A percentile compares a stretch with the other conserved stretches of the same genome.
phyloP scores from a whole-genome alignment of 2,888 invertebrate species.

The Dicranocentrus wangi region DNA sequence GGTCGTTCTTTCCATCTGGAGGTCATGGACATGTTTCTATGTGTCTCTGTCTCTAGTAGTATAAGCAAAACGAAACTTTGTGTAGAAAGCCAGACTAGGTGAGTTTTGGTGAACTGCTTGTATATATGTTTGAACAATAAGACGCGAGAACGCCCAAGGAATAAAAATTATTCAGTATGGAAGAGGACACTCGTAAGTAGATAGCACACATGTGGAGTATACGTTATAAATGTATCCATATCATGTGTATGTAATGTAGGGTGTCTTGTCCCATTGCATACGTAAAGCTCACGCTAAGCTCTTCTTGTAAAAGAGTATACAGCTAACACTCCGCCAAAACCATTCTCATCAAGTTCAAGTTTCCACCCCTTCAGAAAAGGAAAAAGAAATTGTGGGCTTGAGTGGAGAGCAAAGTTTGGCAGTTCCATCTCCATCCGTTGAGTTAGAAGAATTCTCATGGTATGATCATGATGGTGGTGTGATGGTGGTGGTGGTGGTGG shows the following conservation, averaged over 20 bases:
- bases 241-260: no score
- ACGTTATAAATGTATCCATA: not conserved
- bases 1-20: conserved; percentile 63
- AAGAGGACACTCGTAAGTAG: conserved; percentile 7
- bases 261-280: no score
- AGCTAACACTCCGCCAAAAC: no score
- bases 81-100: not conserved
- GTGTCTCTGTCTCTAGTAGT: not conserved
- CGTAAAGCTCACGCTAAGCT: conserved; percentile 16
- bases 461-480: conserved; percentile 36
- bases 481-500: conserved; percentile 15
- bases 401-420: conserved; percentile 41
- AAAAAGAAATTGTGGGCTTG: conserved; percentile 39
- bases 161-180: conserved; percentile 10
- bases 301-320: no score
- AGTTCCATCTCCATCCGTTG: no score
- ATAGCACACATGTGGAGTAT: not conserved
- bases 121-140: conserved; percentile 6
- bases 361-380: conserved; percentile 59
- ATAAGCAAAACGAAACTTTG: no score
- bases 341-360: conserved; percentile 49
- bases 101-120: not conserved
- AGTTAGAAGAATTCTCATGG: conserved; percentile 31
- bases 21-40: conserved; percentile 63
- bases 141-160: conserved; percentile 19